Conservation (phyloP, 2,797 vertebrate genomes). For the Acrossocheilus fasciatus region DNA sequence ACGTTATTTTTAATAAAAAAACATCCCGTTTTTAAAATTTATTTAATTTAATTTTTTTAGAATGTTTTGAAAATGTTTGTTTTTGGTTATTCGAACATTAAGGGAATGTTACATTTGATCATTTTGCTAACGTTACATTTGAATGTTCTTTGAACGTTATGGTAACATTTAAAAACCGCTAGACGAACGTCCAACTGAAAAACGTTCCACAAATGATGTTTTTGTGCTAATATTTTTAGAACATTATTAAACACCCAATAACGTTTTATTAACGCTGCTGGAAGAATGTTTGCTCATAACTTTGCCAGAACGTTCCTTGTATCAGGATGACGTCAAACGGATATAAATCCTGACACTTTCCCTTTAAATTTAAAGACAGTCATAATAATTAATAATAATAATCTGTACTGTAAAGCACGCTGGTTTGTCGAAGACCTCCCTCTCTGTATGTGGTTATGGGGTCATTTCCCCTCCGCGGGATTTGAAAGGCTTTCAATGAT, state of each 20-base stretch:
- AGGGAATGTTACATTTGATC: neutral
- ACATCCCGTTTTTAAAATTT: neutral
- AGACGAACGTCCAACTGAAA: neutral
- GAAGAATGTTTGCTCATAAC: neutral
- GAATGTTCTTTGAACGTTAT: neutral
- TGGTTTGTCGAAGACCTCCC: neutral
- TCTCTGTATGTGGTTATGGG: constrained; percentile 28
- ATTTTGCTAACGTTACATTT: neutral
- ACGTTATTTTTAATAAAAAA: neutral
- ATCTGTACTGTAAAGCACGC: neutral
- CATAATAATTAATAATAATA: constrained; percentile 32
- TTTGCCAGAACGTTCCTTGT: neutral
- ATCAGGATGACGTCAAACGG: neutral
- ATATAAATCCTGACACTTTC: neutral
- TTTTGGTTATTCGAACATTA: neutral
- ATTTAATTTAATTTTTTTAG: neutral
- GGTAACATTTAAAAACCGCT: neutral
- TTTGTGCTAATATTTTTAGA: neutral
- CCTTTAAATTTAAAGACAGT: neutral
- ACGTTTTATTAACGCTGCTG: neutral
- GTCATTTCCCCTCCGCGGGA: constrained; percentile 46
- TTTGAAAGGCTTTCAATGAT: constrained; percentile 12
- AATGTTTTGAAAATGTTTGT: neutral
- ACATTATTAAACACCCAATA: neutral
- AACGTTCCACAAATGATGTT: neutral